These are phyloP conservation scores for Bagarius yarrelli DNA, from an alignment of 2,113 vertebrate species.

Conservation along the genomic window DNA sequence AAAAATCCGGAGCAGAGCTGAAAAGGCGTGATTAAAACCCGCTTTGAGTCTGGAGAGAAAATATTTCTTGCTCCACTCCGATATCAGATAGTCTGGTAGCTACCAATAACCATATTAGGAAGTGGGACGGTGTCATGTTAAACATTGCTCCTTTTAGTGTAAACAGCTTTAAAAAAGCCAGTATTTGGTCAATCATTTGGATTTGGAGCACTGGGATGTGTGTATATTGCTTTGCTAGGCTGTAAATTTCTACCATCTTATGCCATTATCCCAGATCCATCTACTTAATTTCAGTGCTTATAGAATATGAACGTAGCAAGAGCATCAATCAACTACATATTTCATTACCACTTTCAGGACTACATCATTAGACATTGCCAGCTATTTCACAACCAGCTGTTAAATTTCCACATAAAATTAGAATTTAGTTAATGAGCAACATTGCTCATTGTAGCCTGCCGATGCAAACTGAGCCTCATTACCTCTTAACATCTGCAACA, in stretches of 20 bases:
- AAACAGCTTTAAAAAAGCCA: background rate
- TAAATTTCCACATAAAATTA: slow-evolving; percentile 22
- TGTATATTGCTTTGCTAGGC: no score
- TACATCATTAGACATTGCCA: slow-evolving; percentile 2
- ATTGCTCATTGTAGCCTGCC: slow-evolving; percentile 19
- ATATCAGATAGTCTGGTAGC: no score
- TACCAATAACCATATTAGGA: no score
- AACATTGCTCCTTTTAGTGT: no score
- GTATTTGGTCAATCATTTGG: background rate
- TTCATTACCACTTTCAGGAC: background rate
- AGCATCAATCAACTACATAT: background rate
- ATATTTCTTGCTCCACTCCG: no score
- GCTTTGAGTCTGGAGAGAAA: no score
- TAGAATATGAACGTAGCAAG: background rate
- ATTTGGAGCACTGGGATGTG: background rate
- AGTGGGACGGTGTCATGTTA: no score
- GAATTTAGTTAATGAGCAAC: slow-evolving; percentile 14
- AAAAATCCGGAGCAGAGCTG: no score
- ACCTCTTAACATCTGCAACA: slow-evolving; percentile 21
- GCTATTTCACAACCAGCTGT: background rate
- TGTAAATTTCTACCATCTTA: background rate
- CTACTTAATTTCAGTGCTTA: background rate
- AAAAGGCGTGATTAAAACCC: no score
- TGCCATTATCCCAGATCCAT: background rate
- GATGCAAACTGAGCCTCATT: slow-evolving; percentile 1